Percentiles rank a stretch among this genome's conserved stretches.
Conservation (phyloP, 2,797 vertebrate genomes). For the Phrynocephalus guinanensis region DNA sequence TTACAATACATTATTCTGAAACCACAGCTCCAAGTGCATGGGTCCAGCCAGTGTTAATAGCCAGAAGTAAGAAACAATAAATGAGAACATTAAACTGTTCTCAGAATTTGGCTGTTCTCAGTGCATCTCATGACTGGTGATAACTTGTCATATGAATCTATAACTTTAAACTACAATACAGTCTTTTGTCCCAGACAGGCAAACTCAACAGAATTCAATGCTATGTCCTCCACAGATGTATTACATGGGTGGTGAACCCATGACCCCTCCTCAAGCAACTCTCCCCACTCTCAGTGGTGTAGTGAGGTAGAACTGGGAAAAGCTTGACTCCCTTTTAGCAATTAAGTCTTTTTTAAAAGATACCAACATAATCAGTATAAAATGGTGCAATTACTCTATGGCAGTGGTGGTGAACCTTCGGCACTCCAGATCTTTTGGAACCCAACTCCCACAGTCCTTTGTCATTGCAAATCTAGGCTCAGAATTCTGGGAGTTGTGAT, state of each 20-base stretch:
- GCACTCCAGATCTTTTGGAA: no score
- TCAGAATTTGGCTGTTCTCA: not conserved
- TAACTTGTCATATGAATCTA: not conserved
- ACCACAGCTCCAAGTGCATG: not conserved
- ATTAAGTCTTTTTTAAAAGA: not conserved
- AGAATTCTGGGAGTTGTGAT: no score
- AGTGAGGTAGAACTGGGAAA: not conserved
- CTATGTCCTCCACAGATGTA: not conserved
- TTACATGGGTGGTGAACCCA: not conserved
- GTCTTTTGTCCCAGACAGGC: not conserved
- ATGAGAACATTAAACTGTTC: not conserved
- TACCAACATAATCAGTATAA: not conserved
- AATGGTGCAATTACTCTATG: not conserved
- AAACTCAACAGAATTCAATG: not conserved
- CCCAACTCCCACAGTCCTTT: no score
- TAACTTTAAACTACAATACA: not conserved
- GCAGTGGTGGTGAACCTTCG: not conserved
- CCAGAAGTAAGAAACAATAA: not conserved
- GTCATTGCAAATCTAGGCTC: no score
- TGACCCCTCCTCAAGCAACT: not conserved
- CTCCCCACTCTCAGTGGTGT: no score
- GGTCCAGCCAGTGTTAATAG: not conserved
- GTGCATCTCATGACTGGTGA: not conserved
- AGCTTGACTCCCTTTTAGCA: not conserved
- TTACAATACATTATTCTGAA: not conserved